phyloP scores from a whole-genome alignment of 1,140 invertebrate species.

The Zeugodacus cucurbitae region DNA sequence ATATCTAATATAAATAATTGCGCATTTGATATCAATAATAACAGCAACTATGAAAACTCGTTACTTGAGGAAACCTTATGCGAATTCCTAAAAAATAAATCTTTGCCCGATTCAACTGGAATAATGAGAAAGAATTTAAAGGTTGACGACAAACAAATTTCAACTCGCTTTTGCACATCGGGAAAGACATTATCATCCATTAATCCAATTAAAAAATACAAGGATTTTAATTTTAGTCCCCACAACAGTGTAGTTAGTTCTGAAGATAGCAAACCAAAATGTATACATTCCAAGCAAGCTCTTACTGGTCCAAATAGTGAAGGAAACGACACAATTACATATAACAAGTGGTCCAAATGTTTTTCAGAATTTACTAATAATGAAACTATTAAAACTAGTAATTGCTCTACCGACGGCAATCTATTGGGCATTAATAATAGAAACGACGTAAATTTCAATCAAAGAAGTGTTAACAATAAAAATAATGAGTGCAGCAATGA shows the following conservation, averaged over 20 bases:
- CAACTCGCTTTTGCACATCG: too few relatives aligned
- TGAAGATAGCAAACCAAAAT: too few relatives aligned
- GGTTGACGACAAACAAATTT: too few relatives aligned
- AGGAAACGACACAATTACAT: too few relatives aligned
- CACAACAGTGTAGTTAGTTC: not conserved
- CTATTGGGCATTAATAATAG: not conserved
- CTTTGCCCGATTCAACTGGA: conserved; percentile 55
- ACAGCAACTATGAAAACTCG: not conserved
- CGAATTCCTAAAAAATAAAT: conserved; percentile 65
- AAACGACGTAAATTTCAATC: conserved; percentile 52
- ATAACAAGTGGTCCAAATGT: not conserved
- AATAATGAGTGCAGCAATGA: conserved; percentile 67
- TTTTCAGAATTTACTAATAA: conserved; percentile 66
- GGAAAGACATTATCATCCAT: too few relatives aligned
- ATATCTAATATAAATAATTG: not conserved
- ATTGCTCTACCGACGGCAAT: not conserved
- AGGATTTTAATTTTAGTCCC: not conserved
- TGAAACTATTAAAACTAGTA: conserved; percentile 52
- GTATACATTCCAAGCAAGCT: too few relatives aligned
- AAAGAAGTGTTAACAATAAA: conserved; percentile 51
- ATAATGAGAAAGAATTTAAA: not conserved
- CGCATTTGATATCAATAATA: not conserved
- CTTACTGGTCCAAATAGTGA: too few relatives aligned
- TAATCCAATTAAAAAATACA: not conserved
- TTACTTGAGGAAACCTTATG: conserved; percentile 44